Evolutionary conservation across 2,797 vertebrate genomes (phyloP), one percentile per base, ranked within the genome.

Genomic region (Sebastes itinus): DNA sequence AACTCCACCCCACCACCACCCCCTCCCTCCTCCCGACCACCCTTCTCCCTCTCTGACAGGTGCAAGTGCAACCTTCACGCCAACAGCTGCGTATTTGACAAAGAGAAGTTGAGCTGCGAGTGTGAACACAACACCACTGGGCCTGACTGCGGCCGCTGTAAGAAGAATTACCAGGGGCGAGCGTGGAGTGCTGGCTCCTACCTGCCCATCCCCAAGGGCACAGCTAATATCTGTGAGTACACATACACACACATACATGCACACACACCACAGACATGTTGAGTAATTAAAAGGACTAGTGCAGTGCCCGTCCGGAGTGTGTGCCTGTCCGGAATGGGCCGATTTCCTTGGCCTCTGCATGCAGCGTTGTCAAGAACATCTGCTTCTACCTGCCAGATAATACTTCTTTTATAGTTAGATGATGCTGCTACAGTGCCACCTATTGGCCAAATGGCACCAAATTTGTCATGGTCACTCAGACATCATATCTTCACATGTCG

Each of bases 41-140:
- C 61, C 33, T 42, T 75, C 54, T 35, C 49, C 28, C 59, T 76
- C 84, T 90, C 88, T 88, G 87, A 93, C 93, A 99, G 98, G 95
- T 99, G 98, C 96, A 99, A 99, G 94, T 99, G 98, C 94, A 99
- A 99, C 92, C 97, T 99, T 92, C 98, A 99, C 0, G 98, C 98
- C 90, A 99, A 98, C 89, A 97, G 96, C 95, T 99, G 98, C 80
- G 96, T 97, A 68, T 97, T 95, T 90, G 97, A 98, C 95, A 98
- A 98, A 94, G 98, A 97, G 95, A 98, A 97, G 92, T 88, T 99
- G 90, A 95, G 96, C 87, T 99, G 98, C 75, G 98, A 99, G 95
- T 99, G 98, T 89, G 98, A 99, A 89, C 98, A 99, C 96, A 99
- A 99, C 95, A 99, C 98, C 56, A 99, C 98, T 2, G 98, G 98